Percentiles rank a stretch among this genome's conserved stretches.
phyloP scores from a whole-genome alignment of 2,113 vertebrate species.

The Corythornis vintsioides region DNA sequence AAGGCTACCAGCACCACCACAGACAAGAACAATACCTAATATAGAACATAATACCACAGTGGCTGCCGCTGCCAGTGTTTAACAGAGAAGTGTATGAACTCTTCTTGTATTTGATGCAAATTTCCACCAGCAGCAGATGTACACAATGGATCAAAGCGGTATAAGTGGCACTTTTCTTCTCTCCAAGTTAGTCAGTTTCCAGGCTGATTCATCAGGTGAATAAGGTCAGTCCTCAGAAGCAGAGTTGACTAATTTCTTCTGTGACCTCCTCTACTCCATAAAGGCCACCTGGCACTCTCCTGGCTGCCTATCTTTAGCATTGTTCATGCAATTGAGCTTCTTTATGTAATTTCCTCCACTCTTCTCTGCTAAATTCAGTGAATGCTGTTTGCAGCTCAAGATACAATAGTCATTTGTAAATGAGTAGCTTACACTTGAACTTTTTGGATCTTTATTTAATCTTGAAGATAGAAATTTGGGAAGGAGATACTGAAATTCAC shows the following conservation, averaged over 20 bases:
- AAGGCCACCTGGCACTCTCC: neutral
- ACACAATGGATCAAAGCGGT: neutral
- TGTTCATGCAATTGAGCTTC: neutral
- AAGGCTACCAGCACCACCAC: neutral
- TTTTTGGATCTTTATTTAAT: neutral
- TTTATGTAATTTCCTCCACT: neutral
- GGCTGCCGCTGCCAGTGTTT: too few relatives aligned
- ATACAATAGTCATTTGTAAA: neutral
- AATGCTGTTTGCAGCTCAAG: neutral
- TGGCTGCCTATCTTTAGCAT: neutral
- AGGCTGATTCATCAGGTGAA: neutral
- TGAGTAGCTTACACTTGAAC: neutral
- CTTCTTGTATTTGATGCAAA: neutral
- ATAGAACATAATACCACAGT: neutral
- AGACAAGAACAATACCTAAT: neutral
- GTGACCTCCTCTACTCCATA: neutral
- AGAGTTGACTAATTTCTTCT: neutral
- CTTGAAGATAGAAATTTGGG: neutral
- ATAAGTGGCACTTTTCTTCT: neutral
- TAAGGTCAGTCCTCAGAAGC: neutral
- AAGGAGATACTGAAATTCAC: neutral
- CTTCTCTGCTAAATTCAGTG: neutral
- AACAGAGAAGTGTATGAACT: neutral
- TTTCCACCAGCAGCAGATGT: neutral
- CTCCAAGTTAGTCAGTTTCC: neutral